Base-by-base conservation (phyloP, 2,113 vertebrate genomes). In the Blennius ocellaris region DNA sequence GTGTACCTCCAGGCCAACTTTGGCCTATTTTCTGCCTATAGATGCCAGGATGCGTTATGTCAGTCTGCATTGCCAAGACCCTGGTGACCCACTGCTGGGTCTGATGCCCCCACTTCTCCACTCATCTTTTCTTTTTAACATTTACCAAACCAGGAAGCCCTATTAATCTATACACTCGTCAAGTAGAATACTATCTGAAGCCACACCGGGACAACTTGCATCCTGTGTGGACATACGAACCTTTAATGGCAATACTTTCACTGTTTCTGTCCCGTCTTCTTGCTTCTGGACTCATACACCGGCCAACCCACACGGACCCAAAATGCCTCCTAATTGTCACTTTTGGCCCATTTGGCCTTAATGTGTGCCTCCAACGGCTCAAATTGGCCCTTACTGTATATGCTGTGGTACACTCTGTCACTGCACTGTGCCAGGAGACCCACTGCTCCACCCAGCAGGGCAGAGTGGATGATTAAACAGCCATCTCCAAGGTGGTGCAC, bases 381-480 rank as follows among this genome's bases (percentile, higher is more conserved):
- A 55, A 70, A 59, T 71, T 59, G 78, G 80, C 72, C 57, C 60
- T 52, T 39, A 15, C n/a, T 68, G 54, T 58, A 69, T 51, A 48
- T 51, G 2, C 62, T 58, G 73, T 47, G 53, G 43, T 62, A 65
- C 40, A 56, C 62, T 77, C 54, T 73, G 71, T 68, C 53, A 56
- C 60, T 60, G 65, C 11, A 21, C 69, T 14, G 12, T 85, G 87
- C 85, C 90, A 89, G 76, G 51, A 83, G 78, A 81, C 81, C 12
- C 56, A 67, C 83, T 82, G 84, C 68, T 80, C 0, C 50, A 52
- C 73, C 73, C 83, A 75, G 80, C 69, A 56, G 65, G 72, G 51
- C 68, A 74, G 55, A 67, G 73, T 48, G 78, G 59, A 82, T 87
- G 77, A 92, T 88, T 88, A 86, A 86, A 90, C 21, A 8, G 60